Evolutionary conservation across 2,797 vertebrate species (phyloP), one percentile per base, ranked within the genome.

Genomic region (Coccyzus lansbergi): DNA sequence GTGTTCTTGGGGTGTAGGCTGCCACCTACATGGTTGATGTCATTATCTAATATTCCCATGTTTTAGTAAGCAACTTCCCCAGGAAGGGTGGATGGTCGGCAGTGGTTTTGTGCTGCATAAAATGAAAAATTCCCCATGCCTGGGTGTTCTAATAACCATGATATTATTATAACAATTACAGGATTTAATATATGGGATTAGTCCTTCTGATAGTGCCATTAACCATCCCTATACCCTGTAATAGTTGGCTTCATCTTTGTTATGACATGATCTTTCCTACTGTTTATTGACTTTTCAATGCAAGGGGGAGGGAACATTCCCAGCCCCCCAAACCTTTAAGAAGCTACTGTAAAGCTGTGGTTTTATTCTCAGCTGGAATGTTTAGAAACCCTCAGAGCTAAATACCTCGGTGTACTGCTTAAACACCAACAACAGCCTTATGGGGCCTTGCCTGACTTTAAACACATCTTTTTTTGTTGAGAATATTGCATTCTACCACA

Each of bases 361-460:
- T 98, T 98, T 98, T 98, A 96, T 97, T 98, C 98, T 97, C 98
- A 98, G 98, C 98, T 98, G 98, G 98, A 98, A 98, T 98, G 98
- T 98, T 98, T 98, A 98, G 98, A 98, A 98, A 98, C 98, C 97
- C 95, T 97, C 87, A 84, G 97, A 98, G 97, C 97, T 98, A 98
- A 98, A 98, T 98, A 98, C 98, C 98, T 98, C 33, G 53, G 97
- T 98, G 97, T 98, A 97, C 98, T 97, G 97, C 98, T 98, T 98
- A 98, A 98, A 98, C 98, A 98, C 97, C 98, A 98, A 98, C 98
- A 98, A 98, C 98, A 98, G 98, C 98, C 98, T 98, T 98, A 98
- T 98, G 98, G 98, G 98, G 98, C 98, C 98, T 98, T 98, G 91
- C 97, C 92, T 95, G 70, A 98, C 97, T 98, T 98, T 98, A 98